A percentile compares a stretch with the other conserved stretches of the same genome.
Evolutionary conservation across 2,888 invertebrate species (phyloP).

Genomic region (Meiosimyza decipiens): DNA sequence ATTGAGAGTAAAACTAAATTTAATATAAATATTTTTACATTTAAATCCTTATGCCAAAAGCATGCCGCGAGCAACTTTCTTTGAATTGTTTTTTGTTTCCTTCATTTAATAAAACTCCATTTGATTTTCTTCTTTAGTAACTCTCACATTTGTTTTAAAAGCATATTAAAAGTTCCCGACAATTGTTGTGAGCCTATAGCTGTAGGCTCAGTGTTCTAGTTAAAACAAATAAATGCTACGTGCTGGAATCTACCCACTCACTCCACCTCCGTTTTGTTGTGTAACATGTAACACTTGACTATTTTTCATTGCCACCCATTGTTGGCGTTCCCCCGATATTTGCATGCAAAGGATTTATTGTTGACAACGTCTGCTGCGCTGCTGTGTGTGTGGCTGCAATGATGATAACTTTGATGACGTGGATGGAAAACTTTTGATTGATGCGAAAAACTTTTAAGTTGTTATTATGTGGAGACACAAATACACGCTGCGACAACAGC

Average conservation of each 20-base stretch:
- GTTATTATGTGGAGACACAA: constrained; percentile 24
- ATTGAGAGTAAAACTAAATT: too few relatives aligned
- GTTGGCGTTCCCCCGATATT: not conserved
- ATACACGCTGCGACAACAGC: not conserved
- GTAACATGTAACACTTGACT: not conserved
- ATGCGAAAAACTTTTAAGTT: constrained; percentile 25
- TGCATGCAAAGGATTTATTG: constrained; percentile 8
- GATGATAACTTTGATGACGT: constrained; percentile 29
- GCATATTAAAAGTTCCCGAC: too few relatives aligned
- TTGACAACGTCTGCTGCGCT: not conserved
- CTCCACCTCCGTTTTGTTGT: not conserved
- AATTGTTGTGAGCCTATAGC: too few relatives aligned
- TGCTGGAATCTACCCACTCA: not conserved
- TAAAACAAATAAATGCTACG: constrained; percentile 19
- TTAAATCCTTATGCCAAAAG: too few relatives aligned
- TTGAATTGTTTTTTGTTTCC: too few relatives aligned
- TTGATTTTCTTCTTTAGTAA: too few relatives aligned
- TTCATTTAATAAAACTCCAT: too few relatives aligned
- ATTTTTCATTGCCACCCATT: not conserved
- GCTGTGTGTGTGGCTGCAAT: not conserved
- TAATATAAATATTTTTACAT: too few relatives aligned
- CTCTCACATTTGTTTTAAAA: too few relatives aligned
- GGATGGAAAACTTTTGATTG: constrained; percentile 26
- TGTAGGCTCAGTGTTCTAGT: not conserved
- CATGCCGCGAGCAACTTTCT: too few relatives aligned